Percentiles rank a stretch among this genome's conserved stretches.
These are phyloP conservation scores for Meriones unguiculatus DNA, from an alignment of 2,113 vertebrate genomes.

Conservation along the genomic window DNA sequence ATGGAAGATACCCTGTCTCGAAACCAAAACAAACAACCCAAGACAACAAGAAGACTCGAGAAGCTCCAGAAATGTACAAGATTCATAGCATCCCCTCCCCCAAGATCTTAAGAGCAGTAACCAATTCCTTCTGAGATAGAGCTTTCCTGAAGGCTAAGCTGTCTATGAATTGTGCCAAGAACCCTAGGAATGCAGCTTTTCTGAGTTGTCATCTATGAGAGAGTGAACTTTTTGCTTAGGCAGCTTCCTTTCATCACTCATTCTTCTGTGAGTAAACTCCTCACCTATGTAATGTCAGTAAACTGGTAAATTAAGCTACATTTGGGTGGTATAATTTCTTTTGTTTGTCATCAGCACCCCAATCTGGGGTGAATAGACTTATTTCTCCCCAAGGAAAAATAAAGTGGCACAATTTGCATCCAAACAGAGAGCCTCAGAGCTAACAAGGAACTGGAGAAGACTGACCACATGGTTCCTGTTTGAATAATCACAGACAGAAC, in stretches of 20 bases:
- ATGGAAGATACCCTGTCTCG: background rate
- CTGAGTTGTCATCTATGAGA: background rate
- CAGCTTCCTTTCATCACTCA: background rate
- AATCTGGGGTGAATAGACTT: background rate
- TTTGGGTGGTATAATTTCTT: background rate
- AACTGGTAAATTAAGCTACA: background rate
- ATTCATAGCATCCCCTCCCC: background rate
- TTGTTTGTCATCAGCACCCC: background rate
- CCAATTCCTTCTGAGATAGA: background rate
- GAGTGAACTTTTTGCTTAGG: too few relatives aligned
- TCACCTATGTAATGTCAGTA: background rate
- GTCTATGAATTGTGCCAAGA: background rate
- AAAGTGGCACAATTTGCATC: background rate
- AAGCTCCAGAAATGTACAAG: background rate
- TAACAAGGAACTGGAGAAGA: background rate
- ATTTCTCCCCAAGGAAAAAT: background rate
- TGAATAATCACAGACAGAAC: background rate
- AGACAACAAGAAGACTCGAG: background rate
- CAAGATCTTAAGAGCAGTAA: background rate
- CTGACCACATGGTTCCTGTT: background rate
- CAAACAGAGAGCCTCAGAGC: background rate
- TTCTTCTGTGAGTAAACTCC: background rate
- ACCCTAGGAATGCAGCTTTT: background rate
- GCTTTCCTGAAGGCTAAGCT: background rate
- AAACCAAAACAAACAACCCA: background rate